These are phyloP conservation scores for Heliconius ismenius DNA, from an alignment of 2,888 invertebrate genomes.

Conservation along the genomic window DNA sequence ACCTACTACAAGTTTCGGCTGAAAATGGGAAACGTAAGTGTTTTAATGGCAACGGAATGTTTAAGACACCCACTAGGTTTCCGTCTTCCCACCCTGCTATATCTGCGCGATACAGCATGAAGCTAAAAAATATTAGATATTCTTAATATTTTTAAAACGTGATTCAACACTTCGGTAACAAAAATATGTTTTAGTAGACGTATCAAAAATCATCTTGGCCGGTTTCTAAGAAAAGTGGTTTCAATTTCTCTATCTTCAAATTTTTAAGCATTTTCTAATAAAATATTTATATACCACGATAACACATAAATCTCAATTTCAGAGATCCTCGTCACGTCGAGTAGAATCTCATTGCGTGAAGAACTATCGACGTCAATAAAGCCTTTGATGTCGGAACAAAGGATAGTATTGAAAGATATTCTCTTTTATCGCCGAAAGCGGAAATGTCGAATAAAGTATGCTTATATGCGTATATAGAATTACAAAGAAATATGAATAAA, in stretches of 20 bases:
- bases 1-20: no score
- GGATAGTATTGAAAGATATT: conserved; percentile 8
- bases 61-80: no score
- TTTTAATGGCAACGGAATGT: no score
- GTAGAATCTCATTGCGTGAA: conserved; percentile 4
- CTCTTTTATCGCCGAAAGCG: neutral
- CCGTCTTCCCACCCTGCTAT: no score
- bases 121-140: no score
- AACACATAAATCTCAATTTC: conserved; percentile 13
- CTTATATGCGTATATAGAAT: conserved; percentile 3
- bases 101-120: no score
- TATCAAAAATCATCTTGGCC: no score
- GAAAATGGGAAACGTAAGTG: no score
- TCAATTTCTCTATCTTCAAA: neutral
- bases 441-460: conserved; percentile 8
- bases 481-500: neutral
- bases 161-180: no score
- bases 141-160: no score
- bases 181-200: no score
- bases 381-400: conserved; percentile 25
- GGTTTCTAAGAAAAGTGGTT: no score
- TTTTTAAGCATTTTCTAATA: neutral
- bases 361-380: conserved; percentile 25
- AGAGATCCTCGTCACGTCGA: neutral
- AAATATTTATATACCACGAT: neutral